Base-by-base conservation (phyloP, 2,888 invertebrate species). In the Drosophila subquinaria region DNA sequence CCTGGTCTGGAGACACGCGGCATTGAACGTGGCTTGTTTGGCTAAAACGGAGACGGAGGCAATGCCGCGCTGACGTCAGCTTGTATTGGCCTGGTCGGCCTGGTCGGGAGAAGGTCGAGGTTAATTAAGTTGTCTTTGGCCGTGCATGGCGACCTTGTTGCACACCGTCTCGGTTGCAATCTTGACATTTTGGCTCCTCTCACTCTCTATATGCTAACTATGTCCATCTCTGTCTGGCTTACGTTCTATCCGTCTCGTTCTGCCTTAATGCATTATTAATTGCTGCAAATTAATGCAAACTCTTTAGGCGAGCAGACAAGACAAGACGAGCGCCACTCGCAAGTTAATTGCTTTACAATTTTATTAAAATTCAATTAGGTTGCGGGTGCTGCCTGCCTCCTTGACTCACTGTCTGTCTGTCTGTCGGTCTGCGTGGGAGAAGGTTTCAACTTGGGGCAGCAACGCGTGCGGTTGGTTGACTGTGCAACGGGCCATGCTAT, bases 111-210 rank as follows among this genome's bases (percentile, higher is more conserved):
- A 91, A 91, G 91, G 91, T 91, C 91, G 91, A 91, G 91, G 91
- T 91, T 91, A 91, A 91, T 91, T 91, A 85, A 91, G 90, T 90
- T 91, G 91, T 91, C 91, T 87, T 90, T 81, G 76, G 70, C 83
- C 82, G 71, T 83, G 81, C 75, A 72, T 67, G 51, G 55, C 60
- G 67, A 82, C 85, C 85, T 89, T 77, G 88, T 81, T 45, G 45
- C 27, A 27, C 27, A 6, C 36, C 10, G 68, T 59, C 64, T 70
- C 48, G 64, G 20, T 65, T 61, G 63, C 69, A 80, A 53, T 84
- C 87, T 83, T 84, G 84, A 84, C 87, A 84, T 84, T 86, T 83
- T 71, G 69, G 73, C 76, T 71, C 30, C 48, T 52, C 38, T 20
- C 51, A 23, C 61, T 45, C 57, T 23, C 60, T 20, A 23, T 36